Conservation (phyloP, 2,888 invertebrate genomes). For the Drosophila picticornis region DNA sequence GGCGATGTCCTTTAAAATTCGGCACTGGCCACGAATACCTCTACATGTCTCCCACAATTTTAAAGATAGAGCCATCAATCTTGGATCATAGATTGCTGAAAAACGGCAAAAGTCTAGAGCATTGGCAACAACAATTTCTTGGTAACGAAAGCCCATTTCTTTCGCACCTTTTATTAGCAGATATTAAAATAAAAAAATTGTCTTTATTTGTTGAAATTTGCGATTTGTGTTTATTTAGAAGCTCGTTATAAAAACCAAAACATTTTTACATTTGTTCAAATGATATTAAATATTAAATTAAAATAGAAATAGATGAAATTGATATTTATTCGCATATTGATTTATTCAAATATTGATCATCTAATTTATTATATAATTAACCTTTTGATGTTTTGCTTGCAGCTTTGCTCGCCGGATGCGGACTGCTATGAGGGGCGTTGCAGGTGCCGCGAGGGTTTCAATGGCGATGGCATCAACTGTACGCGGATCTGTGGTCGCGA, state of each 20-base stretch:
- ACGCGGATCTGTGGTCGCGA: slow-evolving; percentile 77
- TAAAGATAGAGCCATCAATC: background rate
- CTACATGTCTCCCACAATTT: background rate
- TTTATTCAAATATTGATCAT: background rate
- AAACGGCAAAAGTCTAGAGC: background rate
- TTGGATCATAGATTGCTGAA: background rate
- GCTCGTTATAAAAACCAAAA: background rate
- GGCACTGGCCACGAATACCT: too few relatives aligned
- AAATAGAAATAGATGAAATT: too few relatives aligned
- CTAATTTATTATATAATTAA: background rate
- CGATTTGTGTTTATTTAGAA: too few relatives aligned
- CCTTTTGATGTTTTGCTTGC: background rate
- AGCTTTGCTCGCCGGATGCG: slow-evolving; percentile 88
- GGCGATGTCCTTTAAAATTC: background rate
- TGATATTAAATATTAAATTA: too few relatives aligned
- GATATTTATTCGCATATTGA: too few relatives aligned
- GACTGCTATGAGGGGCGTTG: slow-evolving; percentile 92
- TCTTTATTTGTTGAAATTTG: too few relatives aligned
- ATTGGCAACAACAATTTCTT: background rate
- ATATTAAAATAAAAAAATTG: background rate
- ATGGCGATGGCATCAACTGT: slow-evolving; percentile 89
- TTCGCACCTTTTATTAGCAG: background rate
- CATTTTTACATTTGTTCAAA: background rate
- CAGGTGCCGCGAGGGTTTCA: slow-evolving; percentile 89
- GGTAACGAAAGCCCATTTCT: background rate